These are phyloP conservation scores for Ibidorhyncha struthersii DNA, from an alignment of 2,113 vertebrate species.

Conservation along the genomic window DNA sequence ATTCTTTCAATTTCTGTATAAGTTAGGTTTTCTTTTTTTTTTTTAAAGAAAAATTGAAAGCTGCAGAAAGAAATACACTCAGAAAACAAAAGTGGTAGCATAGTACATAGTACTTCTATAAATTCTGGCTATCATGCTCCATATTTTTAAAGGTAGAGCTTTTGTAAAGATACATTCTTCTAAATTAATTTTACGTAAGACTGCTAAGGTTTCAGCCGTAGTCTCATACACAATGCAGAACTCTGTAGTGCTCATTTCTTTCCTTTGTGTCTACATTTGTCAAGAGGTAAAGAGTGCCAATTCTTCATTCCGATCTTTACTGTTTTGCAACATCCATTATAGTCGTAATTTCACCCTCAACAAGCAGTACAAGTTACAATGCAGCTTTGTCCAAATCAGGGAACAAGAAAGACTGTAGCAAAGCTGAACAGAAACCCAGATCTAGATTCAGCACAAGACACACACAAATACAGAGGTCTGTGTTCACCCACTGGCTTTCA, in stretches of 20 bases:
- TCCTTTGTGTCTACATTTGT: background rate
- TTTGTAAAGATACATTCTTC: background rate
- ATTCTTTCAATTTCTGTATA: background rate
- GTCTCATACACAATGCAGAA: background rate
- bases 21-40: background rate
- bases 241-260: background rate
- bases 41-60: background rate
- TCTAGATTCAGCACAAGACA: background rate
- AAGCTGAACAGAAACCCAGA: background rate
- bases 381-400: background rate
- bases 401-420: background rate
- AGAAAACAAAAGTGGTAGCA: background rate
- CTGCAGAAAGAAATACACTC: background rate
- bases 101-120: background rate
- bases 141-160: background rate
- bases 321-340: background rate
- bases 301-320: background rate
- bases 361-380: background rate
- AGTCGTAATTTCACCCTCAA: background rate
- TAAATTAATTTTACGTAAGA: background rate
- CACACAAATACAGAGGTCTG: background rate
- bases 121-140: background rate
- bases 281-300: background rate
- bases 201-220: background rate
- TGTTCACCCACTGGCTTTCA: background rate